Evolutionary conservation across 2,113 vertebrate genomes (phyloP), one percentile per base, ranked within the genome.

Genomic region (Rhinichthys klamathensis): DNA sequence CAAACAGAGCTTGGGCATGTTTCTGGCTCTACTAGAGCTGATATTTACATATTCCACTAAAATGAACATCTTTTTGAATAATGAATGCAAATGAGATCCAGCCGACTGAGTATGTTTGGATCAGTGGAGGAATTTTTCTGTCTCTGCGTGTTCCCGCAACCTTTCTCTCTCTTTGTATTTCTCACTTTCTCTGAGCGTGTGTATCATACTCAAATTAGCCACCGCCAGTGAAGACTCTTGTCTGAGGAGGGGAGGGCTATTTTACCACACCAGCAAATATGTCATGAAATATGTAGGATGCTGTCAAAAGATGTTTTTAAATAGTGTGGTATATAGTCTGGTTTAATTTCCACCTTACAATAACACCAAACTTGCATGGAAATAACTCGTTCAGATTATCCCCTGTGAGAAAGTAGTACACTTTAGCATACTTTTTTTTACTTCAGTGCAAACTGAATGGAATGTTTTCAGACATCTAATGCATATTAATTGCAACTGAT

Each of bases 1-100:
- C n/a, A 79, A 78, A 44, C 32, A 49, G 56, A 65, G 77, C 67
- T 61, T n/a, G 23, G 16, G 11, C 7, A 10, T 15, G 70, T 54
- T 75, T 35, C 49, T 49, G 25, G 35, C 46, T 83, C 72, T 72
- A 44, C 73, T 13, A 30, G 58, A 69, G 74, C 75, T 38, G 25
- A 77, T 78, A 83, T 84, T 85, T 81, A 83, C 74, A 83, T 83
- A 83, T 76, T 86, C 46, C 75, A 74, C 63, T 60, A 73, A 84
- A 87, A 89, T 83, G 72, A 89, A 83, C 83, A 85, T 80, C 75
- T 60, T 54, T 51, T 67, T 85, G 83, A 87, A 89, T 87, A 89
- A 87, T 86, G 76, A 84, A 89, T 85, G 74, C 69, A 86, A 88
- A 79, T 82, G 51, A 84, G 78, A 49, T 23, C 49, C 72, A 78